Percentiles rank a stretch among this genome's conserved stretches.
phyloP scores from a whole-genome alignment of 2,113 vertebrate species.

The Bubalus kerabau region DNA sequence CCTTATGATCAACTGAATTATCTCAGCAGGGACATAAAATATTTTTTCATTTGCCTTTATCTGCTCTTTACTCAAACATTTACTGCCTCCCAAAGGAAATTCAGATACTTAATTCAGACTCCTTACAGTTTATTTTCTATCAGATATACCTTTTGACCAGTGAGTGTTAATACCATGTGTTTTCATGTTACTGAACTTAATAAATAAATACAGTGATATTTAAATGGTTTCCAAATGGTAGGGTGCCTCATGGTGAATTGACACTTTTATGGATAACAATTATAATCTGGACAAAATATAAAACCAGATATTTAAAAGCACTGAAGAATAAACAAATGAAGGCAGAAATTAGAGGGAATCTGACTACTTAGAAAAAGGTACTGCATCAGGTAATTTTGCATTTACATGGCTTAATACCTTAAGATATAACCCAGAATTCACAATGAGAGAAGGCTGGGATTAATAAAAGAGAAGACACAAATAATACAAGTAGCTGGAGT shows the following conservation, averaged over 20 bases:
- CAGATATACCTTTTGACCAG: neutral
- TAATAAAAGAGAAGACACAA: neutral
- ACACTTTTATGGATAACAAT: neutral
- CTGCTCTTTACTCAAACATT: neutral
- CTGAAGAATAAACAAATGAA: neutral
- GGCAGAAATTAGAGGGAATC: neutral
- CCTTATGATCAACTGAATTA: neutral
- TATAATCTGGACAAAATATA: neutral
- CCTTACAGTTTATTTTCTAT: neutral
- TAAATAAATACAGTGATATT: neutral
- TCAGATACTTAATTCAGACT: neutral
- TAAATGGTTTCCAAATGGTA: neutral
- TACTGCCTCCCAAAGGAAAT: neutral
- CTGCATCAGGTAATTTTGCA: neutral
- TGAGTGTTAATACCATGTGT: neutral
- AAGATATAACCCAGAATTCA: neutral
- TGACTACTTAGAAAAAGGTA: neutral
- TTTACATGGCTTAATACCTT: neutral
- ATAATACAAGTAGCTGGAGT: neutral
- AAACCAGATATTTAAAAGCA: neutral
- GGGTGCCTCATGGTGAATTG: neutral
- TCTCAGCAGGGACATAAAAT: neutral
- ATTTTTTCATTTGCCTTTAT: neutral
- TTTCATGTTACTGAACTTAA: neutral
- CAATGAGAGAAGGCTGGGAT: neutral